Percentiles rank a stretch among this genome's conserved stretches.
phyloP scores from a whole-genome alignment of 2,888 invertebrate genomes.

The Rhagophthalmus giganteus region DNA sequence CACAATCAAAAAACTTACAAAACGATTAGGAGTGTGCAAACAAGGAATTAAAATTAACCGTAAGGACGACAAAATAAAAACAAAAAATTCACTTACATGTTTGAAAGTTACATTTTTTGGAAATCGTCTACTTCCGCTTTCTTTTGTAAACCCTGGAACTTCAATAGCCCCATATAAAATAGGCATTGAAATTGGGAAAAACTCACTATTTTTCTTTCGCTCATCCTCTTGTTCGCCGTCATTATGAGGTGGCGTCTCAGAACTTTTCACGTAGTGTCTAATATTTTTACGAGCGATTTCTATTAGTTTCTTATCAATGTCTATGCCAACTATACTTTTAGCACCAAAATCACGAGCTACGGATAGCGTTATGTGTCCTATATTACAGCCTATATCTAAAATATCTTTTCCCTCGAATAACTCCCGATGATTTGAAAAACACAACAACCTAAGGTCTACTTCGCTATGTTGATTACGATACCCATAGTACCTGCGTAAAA shows the following conservation, averaged over 20 bases:
- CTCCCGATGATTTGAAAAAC: slow-evolving; percentile 76
- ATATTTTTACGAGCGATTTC: slow-evolving; percentile 73
- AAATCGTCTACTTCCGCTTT: slow-evolving; percentile 63
- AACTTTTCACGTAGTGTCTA: slow-evolving; percentile 64
- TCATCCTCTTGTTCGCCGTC: slow-evolving; percentile 25
- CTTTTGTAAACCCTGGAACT: slow-evolving; percentile 59
- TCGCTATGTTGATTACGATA: slow-evolving; percentile 84
- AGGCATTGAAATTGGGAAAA: slow-evolving; percentile 88
- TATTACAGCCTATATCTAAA: slow-evolving; percentile 96
- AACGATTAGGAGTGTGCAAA: no score
- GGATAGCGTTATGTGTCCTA: slow-evolving; percentile 90
- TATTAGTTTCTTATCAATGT: slow-evolving; percentile 89
- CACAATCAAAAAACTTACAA: no score
- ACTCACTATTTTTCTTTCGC: slow-evolving; percentile 54
- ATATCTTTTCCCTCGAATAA: slow-evolving; percentile 89
- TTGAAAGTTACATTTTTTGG: slow-evolving; percentile 90
- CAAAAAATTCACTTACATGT: slow-evolving; percentile 68
- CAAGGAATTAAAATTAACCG: no score
- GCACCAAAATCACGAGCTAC: slow-evolving; percentile 87
- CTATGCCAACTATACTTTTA: slow-evolving; percentile 86
- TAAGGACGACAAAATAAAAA: no score
- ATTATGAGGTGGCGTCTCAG: slow-evolving; percentile 46
- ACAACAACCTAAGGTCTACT: slow-evolving; percentile 80
- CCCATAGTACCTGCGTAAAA: slow-evolving; percentile 95
- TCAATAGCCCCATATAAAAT: slow-evolving; percentile 82